Evolutionary conservation across 2,797 vertebrate genomes (phyloP).

Genomic region (Cyclura pinguis): DNA sequence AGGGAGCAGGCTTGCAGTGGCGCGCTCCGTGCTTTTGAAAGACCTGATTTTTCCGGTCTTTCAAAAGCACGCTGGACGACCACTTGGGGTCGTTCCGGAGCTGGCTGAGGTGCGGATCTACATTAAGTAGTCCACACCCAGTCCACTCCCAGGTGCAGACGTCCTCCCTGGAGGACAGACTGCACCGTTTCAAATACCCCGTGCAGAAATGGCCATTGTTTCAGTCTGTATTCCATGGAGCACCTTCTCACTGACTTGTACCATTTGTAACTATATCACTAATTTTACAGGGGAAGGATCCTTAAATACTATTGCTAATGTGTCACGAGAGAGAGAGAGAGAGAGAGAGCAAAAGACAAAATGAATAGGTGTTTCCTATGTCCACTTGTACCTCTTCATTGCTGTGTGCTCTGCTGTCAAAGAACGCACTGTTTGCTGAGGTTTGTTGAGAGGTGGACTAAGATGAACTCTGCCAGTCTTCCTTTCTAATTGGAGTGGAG

Average conservation of each 20-base stretch:
- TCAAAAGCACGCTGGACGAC: too few species aligned
- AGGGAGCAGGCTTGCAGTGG: too few species aligned
- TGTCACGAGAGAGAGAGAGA: neutral
- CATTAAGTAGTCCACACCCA: too few species aligned
- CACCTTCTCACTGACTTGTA: neutral
- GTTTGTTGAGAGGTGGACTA: neutral
- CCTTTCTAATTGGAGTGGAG: constrained; percentile 7
- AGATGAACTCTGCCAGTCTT: neutral
- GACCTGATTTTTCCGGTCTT: too few species aligned
- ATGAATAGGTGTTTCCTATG: neutral
- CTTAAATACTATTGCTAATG: neutral
- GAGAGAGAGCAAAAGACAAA: neutral
- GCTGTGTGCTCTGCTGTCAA: neutral
- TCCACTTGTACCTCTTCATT: neutral
- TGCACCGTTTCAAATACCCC: too few species aligned
- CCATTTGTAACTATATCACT: neutral
- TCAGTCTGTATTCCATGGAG: neutral
- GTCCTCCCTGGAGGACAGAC: too few species aligned
- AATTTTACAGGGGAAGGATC: constrained; percentile 2
- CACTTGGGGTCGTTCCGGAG: too few species aligned
- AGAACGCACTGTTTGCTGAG: neutral
- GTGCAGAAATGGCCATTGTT: too few species aligned
- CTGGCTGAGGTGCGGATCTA: too few species aligned
- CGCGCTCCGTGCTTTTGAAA: too few species aligned
- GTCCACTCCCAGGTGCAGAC: too few species aligned